These are phyloP conservation scores for Zaprionus lineosus DNA, from an alignment of 2,888 invertebrate genomes.

Conservation along the genomic window DNA sequence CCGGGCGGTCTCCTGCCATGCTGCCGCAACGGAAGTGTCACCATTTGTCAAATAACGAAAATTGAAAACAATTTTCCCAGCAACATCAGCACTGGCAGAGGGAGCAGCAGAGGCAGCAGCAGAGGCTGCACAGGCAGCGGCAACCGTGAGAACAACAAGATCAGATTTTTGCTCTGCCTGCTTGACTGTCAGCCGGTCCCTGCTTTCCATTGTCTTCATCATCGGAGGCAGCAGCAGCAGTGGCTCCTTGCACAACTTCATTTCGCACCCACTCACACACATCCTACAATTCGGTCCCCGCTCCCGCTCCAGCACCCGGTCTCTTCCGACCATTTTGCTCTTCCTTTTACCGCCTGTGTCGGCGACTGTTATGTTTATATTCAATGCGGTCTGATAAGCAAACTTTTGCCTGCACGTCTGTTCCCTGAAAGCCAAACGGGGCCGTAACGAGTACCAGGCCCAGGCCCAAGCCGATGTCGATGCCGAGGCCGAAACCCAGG, in stretches of 20 bases:
- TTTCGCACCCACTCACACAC: slow-evolving; percentile 47
- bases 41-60: slow-evolving; percentile 81
- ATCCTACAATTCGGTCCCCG: not conserved
- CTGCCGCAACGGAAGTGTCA: slow-evolving; percentile 79
- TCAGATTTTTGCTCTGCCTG: slow-evolving; percentile 37
- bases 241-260: slow-evolving; percentile 54
- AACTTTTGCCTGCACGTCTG: slow-evolving; percentile 31
- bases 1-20: slow-evolving; percentile 27
- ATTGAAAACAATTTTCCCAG: slow-evolving; percentile 81
- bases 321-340: too few species aligned
- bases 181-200: slow-evolving; percentile 10
- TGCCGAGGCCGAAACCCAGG: not conserved
- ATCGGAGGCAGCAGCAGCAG: slow-evolving; percentile 7
- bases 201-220: slow-evolving; percentile 51
- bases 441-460: slow-evolving; percentile 39
- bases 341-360: not conserved
- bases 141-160: slow-evolving; percentile 25
- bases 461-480: not conserved
- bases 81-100: slow-evolving; percentile 16
- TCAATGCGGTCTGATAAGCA: slow-evolving; percentile 59
- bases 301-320: too few species aligned
- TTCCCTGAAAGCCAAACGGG: slow-evolving; percentile 21
- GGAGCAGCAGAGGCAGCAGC: slow-evolving; percentile 1
- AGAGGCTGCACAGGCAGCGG: not conserved
- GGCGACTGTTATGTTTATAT: slow-evolving; percentile 44